Percentiles rank a stretch among this genome's conserved stretches.
Conservation (phyloP, 2,797 vertebrate species). For the Tauraco hartlaubi region DNA sequence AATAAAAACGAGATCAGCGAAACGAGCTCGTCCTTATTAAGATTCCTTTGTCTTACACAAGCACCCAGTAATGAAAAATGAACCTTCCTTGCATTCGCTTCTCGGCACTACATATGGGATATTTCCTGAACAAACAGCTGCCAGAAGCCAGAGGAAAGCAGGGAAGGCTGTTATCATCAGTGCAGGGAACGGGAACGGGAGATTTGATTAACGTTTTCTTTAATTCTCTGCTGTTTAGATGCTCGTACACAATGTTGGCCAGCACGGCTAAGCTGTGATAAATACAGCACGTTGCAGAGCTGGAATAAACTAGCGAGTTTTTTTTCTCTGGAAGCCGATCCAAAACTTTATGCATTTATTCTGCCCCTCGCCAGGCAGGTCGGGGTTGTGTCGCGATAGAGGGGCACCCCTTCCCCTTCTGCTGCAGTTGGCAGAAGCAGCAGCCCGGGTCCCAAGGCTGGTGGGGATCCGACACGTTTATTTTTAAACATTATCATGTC, state of each 20-base stretch:
- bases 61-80: conserved; percentile 45
- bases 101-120: neutral
- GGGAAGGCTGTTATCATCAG: neutral
- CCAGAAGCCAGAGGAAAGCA: conserved; percentile 12
- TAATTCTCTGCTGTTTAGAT: conserved; percentile 21
- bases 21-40: conserved; percentile 56
- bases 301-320: neutral
- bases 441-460: neutral
- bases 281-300: neutral
- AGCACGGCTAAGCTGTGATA: neutral
- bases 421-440: neutral
- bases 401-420: neutral
- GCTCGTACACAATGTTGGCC: neutral
- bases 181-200: neutral
- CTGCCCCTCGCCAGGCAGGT: neutral
- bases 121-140: conserved; percentile 64
- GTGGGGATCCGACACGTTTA: neutral
- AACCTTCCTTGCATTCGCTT: neutral
- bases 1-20: conserved; percentile 64
- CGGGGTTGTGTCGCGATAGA: neutral
- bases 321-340: neutral
- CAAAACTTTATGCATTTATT: neutral
- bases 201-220: conserved; percentile 13
- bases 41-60: conserved; percentile 61
- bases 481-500: neutral